A percentile compares a stretch with the other conserved stretches of the same genome.
These are phyloP conservation scores for Phortica okadai DNA, from an alignment of 2,888 invertebrate species.

Conservation along the genomic window DNA sequence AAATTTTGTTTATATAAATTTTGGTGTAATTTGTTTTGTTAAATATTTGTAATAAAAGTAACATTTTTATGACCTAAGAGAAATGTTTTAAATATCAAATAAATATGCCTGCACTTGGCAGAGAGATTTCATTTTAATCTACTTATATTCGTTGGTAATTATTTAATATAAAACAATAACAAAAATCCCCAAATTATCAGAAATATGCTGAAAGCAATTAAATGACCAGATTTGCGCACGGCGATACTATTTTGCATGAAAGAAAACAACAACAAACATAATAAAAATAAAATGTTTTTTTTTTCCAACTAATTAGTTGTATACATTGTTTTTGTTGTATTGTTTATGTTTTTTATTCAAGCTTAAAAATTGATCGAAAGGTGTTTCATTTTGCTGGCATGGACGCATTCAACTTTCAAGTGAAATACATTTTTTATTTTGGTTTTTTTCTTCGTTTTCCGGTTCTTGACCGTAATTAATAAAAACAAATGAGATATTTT, in stretches of 20 bases:
- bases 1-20: background rate
- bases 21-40: background rate
- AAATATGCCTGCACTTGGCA: slow-evolving; percentile 55
- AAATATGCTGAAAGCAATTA: slow-evolving; percentile 35
- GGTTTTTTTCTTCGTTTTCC: background rate
- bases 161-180: background rate
- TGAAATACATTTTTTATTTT: slow-evolving; percentile 45
- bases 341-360: slow-evolving; percentile 13
- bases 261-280: background rate
- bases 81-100: slow-evolving; percentile 1
- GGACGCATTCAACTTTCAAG: slow-evolving; percentile 49
- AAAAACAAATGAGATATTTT: background rate
- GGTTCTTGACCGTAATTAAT: background rate
- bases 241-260: background rate
- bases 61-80: background rate
- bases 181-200: slow-evolving; percentile 13
- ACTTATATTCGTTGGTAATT: no score
- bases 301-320: slow-evolving; percentile 1
- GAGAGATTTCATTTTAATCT: slow-evolving; percentile 37
- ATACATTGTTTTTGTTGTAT: slow-evolving; percentile 19
- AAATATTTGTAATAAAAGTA: background rate
- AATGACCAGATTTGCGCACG: slow-evolving; percentile 30
- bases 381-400: slow-evolving; percentile 64
- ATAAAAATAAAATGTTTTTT: slow-evolving; percentile 3
- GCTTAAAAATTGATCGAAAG: slow-evolving; percentile 49